Evolutionary conservation across 2,888 invertebrate genomes (phyloP), one percentile per base, ranked within the genome.

Genomic region (Metallyticus violacea): DNA sequence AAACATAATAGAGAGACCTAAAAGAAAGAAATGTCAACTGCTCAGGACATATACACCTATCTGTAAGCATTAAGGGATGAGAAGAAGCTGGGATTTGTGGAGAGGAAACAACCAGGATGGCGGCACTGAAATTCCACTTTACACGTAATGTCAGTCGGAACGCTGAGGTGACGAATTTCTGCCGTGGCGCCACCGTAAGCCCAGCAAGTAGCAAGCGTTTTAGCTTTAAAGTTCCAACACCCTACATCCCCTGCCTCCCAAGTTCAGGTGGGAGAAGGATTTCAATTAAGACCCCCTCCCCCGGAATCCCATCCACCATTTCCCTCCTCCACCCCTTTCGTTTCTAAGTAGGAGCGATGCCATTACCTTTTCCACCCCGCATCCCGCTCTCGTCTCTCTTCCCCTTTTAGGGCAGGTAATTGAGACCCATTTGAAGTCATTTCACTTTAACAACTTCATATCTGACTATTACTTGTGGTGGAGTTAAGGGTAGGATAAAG

Each of bases 381-480:
- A n/a, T n/a, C 30, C 86, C 28, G 83, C 40, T 28, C 83, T 82
- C 26, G 26, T 26, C 82, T 62, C 80, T 27, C 82, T 26, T 76
- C 89, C 87, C 88, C 88, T 88, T 88, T 87, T 88, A 88, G 88
- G 87, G 87, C 88, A 88, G 89, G 89, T 89, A 89, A 89, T 89
- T 89, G 89, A 89, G 89, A 88, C 88, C 88, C 88, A 89, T 89
- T 89, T 89, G 89, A 88, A 89, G 89, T 89, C 89, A 89, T 89
- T 89, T 89, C 89, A 88, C 89, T 89, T 88, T 88, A 89, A 88
- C 89, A 89, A 88, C 89, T 89, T 89, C 89, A 89, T 89, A 89
- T 89, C 89, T 89, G 87, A 86, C 89, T 86, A 88, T 89, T 89
- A 89, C 89, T 89, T 89, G 88, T 83, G 88, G 89, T 85, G 86